Evolutionary conservation across 2,113 vertebrate species (phyloP).

Genomic region (Columba livia): DNA sequence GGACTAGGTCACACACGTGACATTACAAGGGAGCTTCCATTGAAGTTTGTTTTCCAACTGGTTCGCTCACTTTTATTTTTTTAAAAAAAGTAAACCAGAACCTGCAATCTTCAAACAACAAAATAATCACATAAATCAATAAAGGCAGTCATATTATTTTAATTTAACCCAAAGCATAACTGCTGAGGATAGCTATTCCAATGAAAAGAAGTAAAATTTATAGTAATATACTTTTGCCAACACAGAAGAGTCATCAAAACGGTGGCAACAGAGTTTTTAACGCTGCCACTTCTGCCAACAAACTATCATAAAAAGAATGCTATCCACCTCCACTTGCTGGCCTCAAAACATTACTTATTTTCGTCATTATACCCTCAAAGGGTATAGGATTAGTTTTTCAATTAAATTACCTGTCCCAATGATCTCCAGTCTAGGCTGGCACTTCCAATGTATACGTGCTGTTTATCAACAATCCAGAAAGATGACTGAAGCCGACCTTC

Average conservation of each 20-base stretch:
- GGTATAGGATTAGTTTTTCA: background rate
- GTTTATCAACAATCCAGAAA: slow-evolving; percentile 96
- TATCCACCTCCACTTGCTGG: background rate
- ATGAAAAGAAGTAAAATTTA: background rate
- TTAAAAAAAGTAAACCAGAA: background rate
- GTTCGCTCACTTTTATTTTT: background rate
- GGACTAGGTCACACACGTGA: background rate
- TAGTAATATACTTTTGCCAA: background rate
- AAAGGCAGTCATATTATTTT: background rate
- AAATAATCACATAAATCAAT: background rate
- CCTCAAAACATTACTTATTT: background rate
- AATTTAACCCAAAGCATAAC: background rate
- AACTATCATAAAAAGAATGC: background rate
- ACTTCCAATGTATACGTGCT: slow-evolving; percentile 92
- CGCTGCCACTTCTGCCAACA: background rate
- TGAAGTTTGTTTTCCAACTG: background rate
- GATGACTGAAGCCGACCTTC: slow-evolving; percentile 88
- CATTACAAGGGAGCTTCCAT: background rate
- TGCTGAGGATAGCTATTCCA: background rate
- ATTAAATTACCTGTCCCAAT: slow-evolving; percentile 83
- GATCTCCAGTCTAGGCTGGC: slow-evolving; percentile 92
- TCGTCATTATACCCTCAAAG: background rate
- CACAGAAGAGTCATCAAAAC: background rate
- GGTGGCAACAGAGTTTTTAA: background rate
- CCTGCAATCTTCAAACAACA: background rate